Evolutionary conservation across 1,140 invertebrate genomes (phyloP).

Genomic region (Cryptotermes secundus): DNA sequence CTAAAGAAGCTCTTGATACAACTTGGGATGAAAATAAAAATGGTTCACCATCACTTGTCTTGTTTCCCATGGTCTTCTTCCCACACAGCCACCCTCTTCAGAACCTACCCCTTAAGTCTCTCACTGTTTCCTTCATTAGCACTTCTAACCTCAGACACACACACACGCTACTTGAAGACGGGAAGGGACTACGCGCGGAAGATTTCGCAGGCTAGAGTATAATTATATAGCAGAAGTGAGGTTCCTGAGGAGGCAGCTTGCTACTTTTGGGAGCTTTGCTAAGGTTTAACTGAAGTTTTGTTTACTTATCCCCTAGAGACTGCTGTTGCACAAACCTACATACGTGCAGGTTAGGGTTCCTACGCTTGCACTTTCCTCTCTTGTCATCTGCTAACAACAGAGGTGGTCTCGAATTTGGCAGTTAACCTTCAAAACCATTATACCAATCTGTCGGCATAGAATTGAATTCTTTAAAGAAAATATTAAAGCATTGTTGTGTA

Average conservation of each 20-base stretch:
- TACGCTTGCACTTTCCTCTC: not conserved
- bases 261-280: conserved; percentile 14
- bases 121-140: not conserved
- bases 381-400: not conserved
- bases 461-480: too few relatives aligned
- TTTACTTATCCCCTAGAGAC: not conserved
- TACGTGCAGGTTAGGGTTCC: not conserved
- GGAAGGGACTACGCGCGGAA: not conserved
- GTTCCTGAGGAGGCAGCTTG: not conserved
- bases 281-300: conserved; percentile 12
- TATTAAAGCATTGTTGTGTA: too few relatives aligned
- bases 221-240: conserved; percentile 3
- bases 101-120: not conserved
- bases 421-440: too few relatives aligned
- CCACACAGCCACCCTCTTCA: not conserved
- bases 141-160: conserved; percentile 16
- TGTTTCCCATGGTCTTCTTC: not conserved
- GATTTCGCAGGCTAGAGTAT: not conserved
- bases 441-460: too few relatives aligned
- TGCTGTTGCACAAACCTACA: not conserved
- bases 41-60: not conserved
- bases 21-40: not conserved
- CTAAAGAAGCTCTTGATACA: not conserved
- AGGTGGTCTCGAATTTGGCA: not conserved
- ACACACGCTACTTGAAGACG: not conserved